These are phyloP conservation scores for Camptogramma bilineatum DNA, from an alignment of 2,888 invertebrate species.

Conservation along the genomic window DNA sequence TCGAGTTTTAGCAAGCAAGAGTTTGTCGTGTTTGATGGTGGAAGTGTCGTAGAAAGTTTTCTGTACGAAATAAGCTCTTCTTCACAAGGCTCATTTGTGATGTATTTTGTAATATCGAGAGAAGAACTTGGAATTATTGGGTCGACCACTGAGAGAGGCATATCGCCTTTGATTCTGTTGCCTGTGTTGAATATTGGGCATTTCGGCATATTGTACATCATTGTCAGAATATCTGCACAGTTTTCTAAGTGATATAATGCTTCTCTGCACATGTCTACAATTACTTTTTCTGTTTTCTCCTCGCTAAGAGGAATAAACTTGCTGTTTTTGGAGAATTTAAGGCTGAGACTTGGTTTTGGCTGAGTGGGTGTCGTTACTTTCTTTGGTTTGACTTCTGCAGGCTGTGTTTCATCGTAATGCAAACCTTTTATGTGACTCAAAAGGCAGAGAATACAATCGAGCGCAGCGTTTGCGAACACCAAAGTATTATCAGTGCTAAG, in stretches of 20 bases:
- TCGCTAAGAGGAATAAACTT: slow-evolving; percentile 79
- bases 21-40: slow-evolving; percentile 77
- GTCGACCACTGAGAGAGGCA: slow-evolving; percentile 92
- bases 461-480: slow-evolving; percentile 97
- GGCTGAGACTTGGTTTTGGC: slow-evolving; percentile 70
- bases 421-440: slow-evolving; percentile 90
- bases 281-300: slow-evolving; percentile 79
- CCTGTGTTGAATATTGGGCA: slow-evolving; percentile 97
- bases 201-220: slow-evolving; percentile 98
- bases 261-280: slow-evolving; percentile 89
- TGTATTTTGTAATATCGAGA: slow-evolving; percentile 89
- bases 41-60: slow-evolving; percentile 83
- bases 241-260: slow-evolving; percentile 94
- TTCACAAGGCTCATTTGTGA: slow-evolving; percentile 87
- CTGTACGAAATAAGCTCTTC: slow-evolving; percentile 89
- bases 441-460: slow-evolving; percentile 96
- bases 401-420: slow-evolving; percentile 84
- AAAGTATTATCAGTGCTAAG: slow-evolving; percentile 96
- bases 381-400: slow-evolving; percentile 76
- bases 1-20: slow-evolving; percentile 89
- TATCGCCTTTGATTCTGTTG: slow-evolving; percentile 91
- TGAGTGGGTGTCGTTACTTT: slow-evolving; percentile 63
- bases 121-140: slow-evolving; percentile 91
- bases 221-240: slow-evolving; percentile 94
- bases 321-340: slow-evolving; percentile 79